Conservation (phyloP, 2,113 vertebrate species). For the Neogobius melanostomus region DNA sequence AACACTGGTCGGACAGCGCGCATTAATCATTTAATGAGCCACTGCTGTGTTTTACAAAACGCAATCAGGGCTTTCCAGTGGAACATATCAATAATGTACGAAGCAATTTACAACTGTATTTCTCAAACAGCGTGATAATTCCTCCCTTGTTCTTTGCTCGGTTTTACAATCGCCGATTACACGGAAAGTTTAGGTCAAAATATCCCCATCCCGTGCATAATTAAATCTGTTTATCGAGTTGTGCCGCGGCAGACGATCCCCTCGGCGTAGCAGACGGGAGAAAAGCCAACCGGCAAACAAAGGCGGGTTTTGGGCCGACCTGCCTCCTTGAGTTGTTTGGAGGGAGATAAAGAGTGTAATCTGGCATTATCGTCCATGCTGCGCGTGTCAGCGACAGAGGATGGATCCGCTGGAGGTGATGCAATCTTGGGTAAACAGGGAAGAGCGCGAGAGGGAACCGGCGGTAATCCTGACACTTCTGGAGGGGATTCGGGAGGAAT, state of each 20-base stretch:
- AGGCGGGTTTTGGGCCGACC: conserved; percentile 16
- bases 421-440: conserved; percentile 48
- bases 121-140: conserved; percentile 38
- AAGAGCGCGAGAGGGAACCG: conserved; percentile 15
- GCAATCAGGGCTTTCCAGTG: conserved; percentile 51
- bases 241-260: background rate
- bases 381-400: conserved; percentile 29
- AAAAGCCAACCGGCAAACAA: conserved; percentile 30
- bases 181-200: conserved; percentile 18
- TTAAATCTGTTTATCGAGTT: conserved; percentile 30
- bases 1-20: conserved; percentile 20
- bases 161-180: conserved; percentile 13
- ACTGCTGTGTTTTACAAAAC: conserved; percentile 56
- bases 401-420: conserved; percentile 46
- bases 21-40: conserved; percentile 62
- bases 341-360: conserved; percentile 35
- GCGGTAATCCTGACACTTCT: conserved; percentile 47
- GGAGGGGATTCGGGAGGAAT: conserved; percentile 40
- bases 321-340: conserved; percentile 3
- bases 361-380: conserved; percentile 28
- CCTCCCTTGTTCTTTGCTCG: conserved; percentile 20
- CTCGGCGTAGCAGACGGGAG: conserved; percentile 21
- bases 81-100: conserved; percentile 66
- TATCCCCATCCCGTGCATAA: conserved; percentile 28
- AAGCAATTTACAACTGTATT: conserved; percentile 47